Evolutionary conservation across 23 tunicate species (phyloP).

Genomic region (Ascidia mentula): DNA sequence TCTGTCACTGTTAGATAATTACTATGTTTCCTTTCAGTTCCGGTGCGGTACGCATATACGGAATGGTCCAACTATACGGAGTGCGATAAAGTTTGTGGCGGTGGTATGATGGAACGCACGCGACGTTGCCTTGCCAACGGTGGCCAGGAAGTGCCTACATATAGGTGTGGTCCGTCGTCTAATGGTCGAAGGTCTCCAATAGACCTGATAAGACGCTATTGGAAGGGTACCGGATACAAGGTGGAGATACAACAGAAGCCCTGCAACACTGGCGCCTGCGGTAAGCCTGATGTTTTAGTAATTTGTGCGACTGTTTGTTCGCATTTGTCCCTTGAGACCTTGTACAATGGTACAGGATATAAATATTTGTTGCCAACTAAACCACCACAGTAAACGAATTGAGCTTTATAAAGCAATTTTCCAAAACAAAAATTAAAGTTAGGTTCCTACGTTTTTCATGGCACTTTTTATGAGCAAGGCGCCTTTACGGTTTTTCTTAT

Average conservation of each 20-base stretch:
- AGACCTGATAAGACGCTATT: background rate
- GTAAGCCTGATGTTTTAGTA: background rate
- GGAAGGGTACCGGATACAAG: background rate
- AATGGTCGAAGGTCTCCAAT: background rate
- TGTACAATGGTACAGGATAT: too few species aligned
- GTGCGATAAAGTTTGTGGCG: slow-evolving; percentile 23
- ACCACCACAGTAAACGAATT: too few species aligned
- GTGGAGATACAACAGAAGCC: background rate
- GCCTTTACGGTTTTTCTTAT: too few species aligned
- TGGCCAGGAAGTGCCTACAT: background rate
- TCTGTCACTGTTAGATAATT: too few species aligned
- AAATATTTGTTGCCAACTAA: too few species aligned
- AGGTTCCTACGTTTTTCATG: too few species aligned
- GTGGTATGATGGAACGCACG: slow-evolving; percentile 4
- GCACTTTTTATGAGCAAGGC: too few species aligned
- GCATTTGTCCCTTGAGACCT: too few species aligned
- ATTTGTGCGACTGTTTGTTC: background rate
- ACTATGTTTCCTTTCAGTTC: too few species aligned
- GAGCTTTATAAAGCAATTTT: too few species aligned
- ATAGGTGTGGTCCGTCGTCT: background rate
- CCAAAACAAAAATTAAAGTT: too few species aligned
- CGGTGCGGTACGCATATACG: slow-evolving; percentile 16
- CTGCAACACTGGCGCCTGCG: background rate
- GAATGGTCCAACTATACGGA: slow-evolving; percentile 16
- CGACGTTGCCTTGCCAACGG: slow-evolving; percentile 6